Base-by-base conservation (phyloP, 2,797 vertebrate species). In the Brotogeris chrysoptera region DNA sequence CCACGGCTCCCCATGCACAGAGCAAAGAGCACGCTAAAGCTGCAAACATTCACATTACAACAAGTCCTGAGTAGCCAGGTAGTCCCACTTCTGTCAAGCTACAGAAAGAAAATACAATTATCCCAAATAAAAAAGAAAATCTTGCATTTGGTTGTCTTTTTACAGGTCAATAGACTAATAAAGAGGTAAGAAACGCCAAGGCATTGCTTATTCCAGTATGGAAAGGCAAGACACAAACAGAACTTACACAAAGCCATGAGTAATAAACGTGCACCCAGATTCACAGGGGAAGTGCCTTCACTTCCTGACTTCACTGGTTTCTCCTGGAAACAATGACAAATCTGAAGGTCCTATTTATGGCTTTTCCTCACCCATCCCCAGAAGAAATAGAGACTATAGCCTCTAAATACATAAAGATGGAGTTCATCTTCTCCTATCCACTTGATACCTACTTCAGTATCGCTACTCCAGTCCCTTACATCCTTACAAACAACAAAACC, bases 281-380 rank as follows among this genome's bases (percentile, higher is more conserved):
- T 11, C 39, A 41, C 53, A 79, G 46, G 69, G 81, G 82, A 94
- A 93, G 65, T 53, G 69, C 49, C 49, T 46, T 65, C 82, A 86
- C 70, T 84, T 95, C 92, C 93, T 79, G 81, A 53, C 74, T 84
- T 49, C n/a, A 92, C 90, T 1, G 0, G 46, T 65, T 94, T 93
- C 91, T 96, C 84, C 80, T 94, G 93, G 80, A 95, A 95, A 95
- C 73, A 95, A 84, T 69, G 92, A 95, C 78, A 94, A 89, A 92
- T 6, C 52, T 71, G 71, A 85, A 89, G 88, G 72, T 91, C 64
- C 52, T 93, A 77, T 82, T 95, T 90, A 95, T 38, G 74, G 60
- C 49, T 77, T 87, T 92, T 64, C 86, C 68, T 64, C 69, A 77
- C 55, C 64, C 65, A 85, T 13, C n/a, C 50, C 74, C 64, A 89